A percentile compares a stretch with the other conserved stretches of the same genome.
These are phyloP conservation scores for Scomberomorus guttatus DNA, from an alignment of 2,797 vertebrate genomes.

Conservation along the genomic window DNA sequence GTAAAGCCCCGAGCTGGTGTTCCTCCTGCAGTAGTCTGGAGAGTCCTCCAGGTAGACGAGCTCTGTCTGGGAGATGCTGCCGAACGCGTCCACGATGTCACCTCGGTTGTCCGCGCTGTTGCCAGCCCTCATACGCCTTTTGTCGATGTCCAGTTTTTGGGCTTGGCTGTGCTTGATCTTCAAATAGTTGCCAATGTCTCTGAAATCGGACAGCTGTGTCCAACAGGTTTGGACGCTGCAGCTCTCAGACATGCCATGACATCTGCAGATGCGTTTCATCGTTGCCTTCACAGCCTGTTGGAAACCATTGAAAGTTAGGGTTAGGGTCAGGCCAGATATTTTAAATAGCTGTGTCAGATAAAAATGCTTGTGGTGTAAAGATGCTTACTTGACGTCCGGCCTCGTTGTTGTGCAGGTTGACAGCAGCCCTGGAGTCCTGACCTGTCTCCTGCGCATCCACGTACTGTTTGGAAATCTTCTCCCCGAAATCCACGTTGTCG, in stretches of 20 bases:
- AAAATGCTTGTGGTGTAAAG: too few species aligned
- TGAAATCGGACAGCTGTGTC: slow-evolving; percentile 94
- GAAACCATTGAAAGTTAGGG: not conserved
- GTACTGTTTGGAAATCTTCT: slow-evolving; percentile 94
- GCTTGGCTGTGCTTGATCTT: slow-evolving; percentile 92
- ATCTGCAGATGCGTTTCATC: slow-evolving; percentile 94
- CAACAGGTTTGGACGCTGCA: slow-evolving; percentile 98
- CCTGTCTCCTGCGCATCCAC: slow-evolving; percentile 96
- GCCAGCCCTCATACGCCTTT: slow-evolving; percentile 87
- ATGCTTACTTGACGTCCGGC: slow-evolving; percentile 90
- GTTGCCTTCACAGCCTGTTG: slow-evolving; percentile 92
- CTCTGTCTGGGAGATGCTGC: slow-evolving; percentile 86
- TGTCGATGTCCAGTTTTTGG: slow-evolving; percentile 93
- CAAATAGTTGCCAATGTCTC: slow-evolving; percentile 92
- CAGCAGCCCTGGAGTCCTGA: slow-evolving; percentile 93
- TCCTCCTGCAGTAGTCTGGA: slow-evolving; percentile 93
- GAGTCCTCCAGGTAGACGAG: slow-evolving; percentile 96
- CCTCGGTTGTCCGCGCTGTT: slow-evolving; percentile 93
- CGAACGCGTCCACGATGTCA: slow-evolving; percentile 86
- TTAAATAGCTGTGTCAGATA: too few species aligned
- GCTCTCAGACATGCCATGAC: slow-evolving; percentile 97
- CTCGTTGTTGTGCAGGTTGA: slow-evolving; percentile 97
- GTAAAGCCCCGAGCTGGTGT: slow-evolving; percentile 89
- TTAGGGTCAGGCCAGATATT: too few species aligned
- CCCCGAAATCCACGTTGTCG: slow-evolving; percentile 96